Conservation (phyloP, 2,113 vertebrate species). For the Macquaria australasica region DNA sequence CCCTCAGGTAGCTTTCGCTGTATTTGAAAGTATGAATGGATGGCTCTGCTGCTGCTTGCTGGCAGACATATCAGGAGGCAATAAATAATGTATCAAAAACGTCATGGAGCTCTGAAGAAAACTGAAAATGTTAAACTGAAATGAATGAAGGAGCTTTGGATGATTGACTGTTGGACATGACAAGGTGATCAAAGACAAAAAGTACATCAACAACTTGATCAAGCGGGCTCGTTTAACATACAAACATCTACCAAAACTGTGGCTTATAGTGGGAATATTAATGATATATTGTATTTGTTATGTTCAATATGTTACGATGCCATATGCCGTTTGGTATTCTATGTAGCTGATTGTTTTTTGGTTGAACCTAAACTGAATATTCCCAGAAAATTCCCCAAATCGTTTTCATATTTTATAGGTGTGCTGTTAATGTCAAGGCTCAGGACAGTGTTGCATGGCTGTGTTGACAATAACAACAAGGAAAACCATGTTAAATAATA, state of each 20-base stretch:
- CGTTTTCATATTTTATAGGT: neutral
- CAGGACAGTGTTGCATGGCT: too few species aligned
- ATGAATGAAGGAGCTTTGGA: conserved; percentile 17
- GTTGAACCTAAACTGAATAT: neutral
- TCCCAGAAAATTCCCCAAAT: neutral
- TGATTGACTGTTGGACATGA: neutral
- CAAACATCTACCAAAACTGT: neutral
- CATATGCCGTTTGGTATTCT: neutral
- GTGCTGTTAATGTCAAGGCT: neutral
- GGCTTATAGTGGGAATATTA: neutral
- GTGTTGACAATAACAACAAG: neutral
- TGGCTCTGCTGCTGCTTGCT: neutral
- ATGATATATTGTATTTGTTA: neutral
- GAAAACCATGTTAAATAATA: conserved; percentile 3
- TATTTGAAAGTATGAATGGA: conserved; percentile 14
- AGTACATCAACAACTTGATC: neutral
- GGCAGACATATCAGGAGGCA: neutral
- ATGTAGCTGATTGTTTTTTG: neutral
- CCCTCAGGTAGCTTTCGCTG: conserved; percentile 24
- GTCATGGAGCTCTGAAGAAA: neutral
- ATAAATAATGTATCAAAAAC: conserved; percentile 19
- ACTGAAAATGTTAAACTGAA: conserved; percentile 1
- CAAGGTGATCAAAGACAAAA: neutral
- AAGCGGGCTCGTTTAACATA: neutral
- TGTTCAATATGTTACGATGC: neutral